A percentile compares a stretch with the other conserved stretches of the same genome.
Conservation (phyloP, 2,113 vertebrate species). For the Empidonax alnorum region DNA sequence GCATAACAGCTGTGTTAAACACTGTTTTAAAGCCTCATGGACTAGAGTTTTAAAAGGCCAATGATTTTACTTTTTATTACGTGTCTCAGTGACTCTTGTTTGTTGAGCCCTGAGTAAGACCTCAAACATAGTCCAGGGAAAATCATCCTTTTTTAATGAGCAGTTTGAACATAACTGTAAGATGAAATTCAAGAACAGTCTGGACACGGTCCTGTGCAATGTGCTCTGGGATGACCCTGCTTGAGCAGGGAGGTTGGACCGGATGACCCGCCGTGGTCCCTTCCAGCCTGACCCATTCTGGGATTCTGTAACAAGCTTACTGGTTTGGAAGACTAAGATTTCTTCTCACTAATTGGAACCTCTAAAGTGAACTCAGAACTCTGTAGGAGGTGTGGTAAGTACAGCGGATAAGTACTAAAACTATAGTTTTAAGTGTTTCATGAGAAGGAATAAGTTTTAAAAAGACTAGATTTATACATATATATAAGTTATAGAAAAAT, state of each 20-base stretch:
- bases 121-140: not conserved
- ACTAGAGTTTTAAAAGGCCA: not conserved
- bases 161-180: not conserved
- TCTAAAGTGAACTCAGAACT: not conserved
- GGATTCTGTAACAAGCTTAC: not conserved
- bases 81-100: not conserved
- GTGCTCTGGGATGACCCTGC: not conserved
- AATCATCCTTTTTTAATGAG: not conserved
- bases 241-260: not conserved
- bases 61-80: not conserved
- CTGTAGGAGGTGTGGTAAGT: not conserved
- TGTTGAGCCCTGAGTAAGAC: not conserved
- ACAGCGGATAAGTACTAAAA: not conserved
- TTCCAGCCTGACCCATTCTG: not conserved
- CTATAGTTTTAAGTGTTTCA: not conserved
- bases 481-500: not conserved
- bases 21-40: not conserved
- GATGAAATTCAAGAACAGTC: not conserved
- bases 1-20: not conserved
- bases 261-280: not conserved
- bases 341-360: not conserved
- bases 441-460: not conserved
- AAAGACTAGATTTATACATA: not conserved
- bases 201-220: not conserved
- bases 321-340: not conserved